These are phyloP conservation scores for Andrena trimmerana DNA, from an alignment of 2,888 invertebrate genomes.

Conservation along the genomic window DNA sequence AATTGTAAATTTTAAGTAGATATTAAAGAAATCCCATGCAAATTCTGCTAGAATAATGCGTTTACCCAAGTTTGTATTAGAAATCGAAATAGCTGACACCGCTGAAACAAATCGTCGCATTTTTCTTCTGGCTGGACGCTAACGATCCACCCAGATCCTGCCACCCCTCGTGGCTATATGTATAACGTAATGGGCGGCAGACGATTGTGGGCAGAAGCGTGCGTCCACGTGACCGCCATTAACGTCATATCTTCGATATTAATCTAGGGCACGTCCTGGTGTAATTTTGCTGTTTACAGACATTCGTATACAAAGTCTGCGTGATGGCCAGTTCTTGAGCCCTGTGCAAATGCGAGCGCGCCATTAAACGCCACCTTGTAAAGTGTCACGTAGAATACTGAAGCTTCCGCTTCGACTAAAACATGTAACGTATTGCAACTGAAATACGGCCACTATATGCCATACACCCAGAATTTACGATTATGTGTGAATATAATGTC, in stretches of 20 bases:
- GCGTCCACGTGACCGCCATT: conserved; percentile 65
- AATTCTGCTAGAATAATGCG: not conserved
- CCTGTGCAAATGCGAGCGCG: conserved; percentile 21
- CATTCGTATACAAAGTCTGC: conserved; percentile 49
- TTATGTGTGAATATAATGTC: too few species aligned
- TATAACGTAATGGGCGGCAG: conserved; percentile 45
- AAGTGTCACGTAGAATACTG: conserved; percentile 29
- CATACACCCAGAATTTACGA: not conserved
- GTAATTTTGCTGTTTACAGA: conserved; percentile 72
- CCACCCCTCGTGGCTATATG: conserved; percentile 28
- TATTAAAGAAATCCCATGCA: too few species aligned
- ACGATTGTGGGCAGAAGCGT: conserved; percentile 35
- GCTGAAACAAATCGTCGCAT: conserved; percentile 19
- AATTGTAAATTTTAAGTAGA: too few species aligned
- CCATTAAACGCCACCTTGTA: conserved; percentile 43
- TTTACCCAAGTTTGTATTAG: not conserved
- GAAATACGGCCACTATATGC: not conserved
- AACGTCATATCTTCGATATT: conserved; percentile 72
- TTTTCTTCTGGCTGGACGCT: conserved; percentile 33
- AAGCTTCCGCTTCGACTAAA: not conserved
- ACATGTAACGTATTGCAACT: not conserved
- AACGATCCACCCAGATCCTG: conserved; percentile 43
- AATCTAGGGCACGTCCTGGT: conserved; percentile 74
- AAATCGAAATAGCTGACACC: conserved; percentile 28
- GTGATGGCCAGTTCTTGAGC: conserved; percentile 47